phyloP scores from a whole-genome alignment of 2,797 vertebrate species.

The Takifugu rubripes region DNA sequence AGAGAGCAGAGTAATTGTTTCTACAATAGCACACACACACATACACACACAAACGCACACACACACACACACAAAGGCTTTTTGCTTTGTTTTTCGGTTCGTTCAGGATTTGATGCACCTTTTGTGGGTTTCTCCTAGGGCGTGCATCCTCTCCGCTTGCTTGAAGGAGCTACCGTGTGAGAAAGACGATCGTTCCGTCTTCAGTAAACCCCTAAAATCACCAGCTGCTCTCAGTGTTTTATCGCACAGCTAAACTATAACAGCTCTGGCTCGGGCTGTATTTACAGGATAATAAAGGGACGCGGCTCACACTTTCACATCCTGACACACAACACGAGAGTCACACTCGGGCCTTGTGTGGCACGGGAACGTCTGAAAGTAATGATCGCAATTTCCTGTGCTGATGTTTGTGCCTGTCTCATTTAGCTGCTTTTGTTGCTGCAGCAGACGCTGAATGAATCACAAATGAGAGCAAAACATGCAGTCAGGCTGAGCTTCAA shows the following conservation, averaged over 20 bases:
- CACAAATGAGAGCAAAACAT: conserved; percentile 24
- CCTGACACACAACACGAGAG: conserved; percentile 31
- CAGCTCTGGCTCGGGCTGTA: conserved; percentile 55
- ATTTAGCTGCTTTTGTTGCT: conserved; percentile 36
- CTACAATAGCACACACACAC: too few relatives aligned
- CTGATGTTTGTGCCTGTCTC: conserved; percentile 30
- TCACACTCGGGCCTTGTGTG: conserved; percentile 26
- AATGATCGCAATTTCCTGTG: conserved; percentile 31
- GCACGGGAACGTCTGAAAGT: conserved; percentile 38
- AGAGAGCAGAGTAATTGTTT: too few relatives aligned
- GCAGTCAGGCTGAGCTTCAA: conserved; percentile 11
- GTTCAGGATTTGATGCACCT: too few relatives aligned
- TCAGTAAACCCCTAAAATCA: conserved; percentile 53
- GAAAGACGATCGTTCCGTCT: conserved; percentile 20
- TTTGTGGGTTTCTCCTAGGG: too few relatives aligned
- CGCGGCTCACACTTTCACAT: conserved; percentile 30
- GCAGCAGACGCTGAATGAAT: conserved; percentile 28
- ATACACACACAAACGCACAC: too few relatives aligned
- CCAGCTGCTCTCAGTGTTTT: conserved; percentile 55
- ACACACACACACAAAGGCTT: too few relatives aligned
- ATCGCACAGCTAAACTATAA: conserved; percentile 57
- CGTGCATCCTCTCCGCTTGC: too few relatives aligned
- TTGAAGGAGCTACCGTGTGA: neutral
- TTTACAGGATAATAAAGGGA: conserved; percentile 61
- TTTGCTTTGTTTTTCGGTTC: too few relatives aligned